Percentiles rank a stretch among this genome's conserved stretches.
Evolutionary conservation across 2,888 invertebrate genomes (phyloP).

Genomic region (Pogonocherus hispidulus): DNA sequence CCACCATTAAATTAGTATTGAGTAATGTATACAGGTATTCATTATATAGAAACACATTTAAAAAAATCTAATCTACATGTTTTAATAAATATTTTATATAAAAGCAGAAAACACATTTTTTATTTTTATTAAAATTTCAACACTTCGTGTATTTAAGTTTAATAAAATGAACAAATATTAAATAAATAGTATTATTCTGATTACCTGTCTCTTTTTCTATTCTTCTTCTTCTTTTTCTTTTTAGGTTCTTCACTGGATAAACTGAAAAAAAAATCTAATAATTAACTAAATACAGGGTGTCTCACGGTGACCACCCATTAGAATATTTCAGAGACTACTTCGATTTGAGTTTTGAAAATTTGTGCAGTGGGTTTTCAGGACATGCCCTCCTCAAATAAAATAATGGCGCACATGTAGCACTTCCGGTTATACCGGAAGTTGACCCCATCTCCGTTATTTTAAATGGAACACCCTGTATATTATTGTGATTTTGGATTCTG

Average conservation of each 20-base stretch:
- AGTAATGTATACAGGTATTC: conserved; percentile 39
- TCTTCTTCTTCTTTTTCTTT: conserved; percentile 88
- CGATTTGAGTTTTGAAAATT: too few relatives aligned
- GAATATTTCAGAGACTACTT: too few relatives aligned
- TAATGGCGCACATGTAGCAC: too few relatives aligned
- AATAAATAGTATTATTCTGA: conserved; percentile 58
- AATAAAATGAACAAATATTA: background rate
- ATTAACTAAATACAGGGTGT: too few relatives aligned
- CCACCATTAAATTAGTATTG: conserved; percentile 66
- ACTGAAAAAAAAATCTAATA: conserved; percentile 69
- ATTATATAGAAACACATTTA: conserved; percentile 30
- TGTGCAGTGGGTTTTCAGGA: too few relatives aligned
- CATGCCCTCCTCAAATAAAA: too few relatives aligned
- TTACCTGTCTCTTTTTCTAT: conserved; percentile 82
- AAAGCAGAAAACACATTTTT: conserved; percentile 1
- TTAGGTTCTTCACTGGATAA: conserved; percentile 81
- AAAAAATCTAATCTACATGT: conserved; percentile 68
- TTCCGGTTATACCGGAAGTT: too few relatives aligned
- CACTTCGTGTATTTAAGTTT: background rate
- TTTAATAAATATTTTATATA: conserved; percentile 2
- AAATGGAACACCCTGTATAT: too few relatives aligned
- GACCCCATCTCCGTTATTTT: too few relatives aligned
- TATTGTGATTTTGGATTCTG: too few relatives aligned
- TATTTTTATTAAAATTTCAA: conserved; percentile 13
- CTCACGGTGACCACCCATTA: too few relatives aligned